Percentiles rank a stretch among this genome's conserved stretches.
phyloP scores from a whole-genome alignment of 2,888 invertebrate species.

The Ceraclea dissimilis region DNA sequence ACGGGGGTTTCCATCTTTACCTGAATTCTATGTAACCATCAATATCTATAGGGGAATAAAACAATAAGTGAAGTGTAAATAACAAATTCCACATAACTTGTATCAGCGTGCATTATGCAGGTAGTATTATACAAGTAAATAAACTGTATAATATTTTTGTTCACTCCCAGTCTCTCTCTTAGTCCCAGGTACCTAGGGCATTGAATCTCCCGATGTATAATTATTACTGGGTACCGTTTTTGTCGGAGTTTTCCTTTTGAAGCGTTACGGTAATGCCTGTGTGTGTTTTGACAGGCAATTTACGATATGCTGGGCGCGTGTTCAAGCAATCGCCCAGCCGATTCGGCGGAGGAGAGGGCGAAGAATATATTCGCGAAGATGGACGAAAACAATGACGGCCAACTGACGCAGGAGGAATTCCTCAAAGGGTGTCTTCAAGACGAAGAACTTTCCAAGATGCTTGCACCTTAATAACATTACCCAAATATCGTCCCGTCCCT shows the following conservation, averaged over 20 bases:
- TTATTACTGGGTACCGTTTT: too few species aligned
- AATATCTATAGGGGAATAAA: too few species aligned
- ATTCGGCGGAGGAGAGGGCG: constrained; percentile 94
- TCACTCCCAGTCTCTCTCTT: too few species aligned
- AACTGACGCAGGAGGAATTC: constrained; percentile 96
- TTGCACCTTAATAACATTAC: constrained; percentile 69
- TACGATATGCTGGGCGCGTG: constrained; percentile 99
- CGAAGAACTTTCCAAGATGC: constrained; percentile 90
- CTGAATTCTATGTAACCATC: too few species aligned
- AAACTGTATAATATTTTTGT: not conserved
- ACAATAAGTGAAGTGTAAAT: too few species aligned
- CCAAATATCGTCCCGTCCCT: constrained; percentile 27
- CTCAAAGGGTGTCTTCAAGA: constrained; percentile 96
- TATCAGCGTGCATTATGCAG: too few species aligned
- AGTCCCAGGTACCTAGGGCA: too few species aligned
- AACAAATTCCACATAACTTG: too few species aligned
- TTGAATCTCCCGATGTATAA: too few species aligned
- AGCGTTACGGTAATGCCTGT: too few species aligned
- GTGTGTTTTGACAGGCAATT: constrained; percentile 72
- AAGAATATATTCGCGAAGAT: constrained; percentile 99
- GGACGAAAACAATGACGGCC: constrained; percentile 99
- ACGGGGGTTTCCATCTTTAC: too few species aligned
- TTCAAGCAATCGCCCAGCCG: constrained; percentile 89
- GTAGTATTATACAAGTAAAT: not conserved
- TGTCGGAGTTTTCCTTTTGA: too few species aligned